Evolutionary conservation across 2,113 vertebrate species (phyloP).

Genomic region (Motacilla tschutschensis): DNA sequence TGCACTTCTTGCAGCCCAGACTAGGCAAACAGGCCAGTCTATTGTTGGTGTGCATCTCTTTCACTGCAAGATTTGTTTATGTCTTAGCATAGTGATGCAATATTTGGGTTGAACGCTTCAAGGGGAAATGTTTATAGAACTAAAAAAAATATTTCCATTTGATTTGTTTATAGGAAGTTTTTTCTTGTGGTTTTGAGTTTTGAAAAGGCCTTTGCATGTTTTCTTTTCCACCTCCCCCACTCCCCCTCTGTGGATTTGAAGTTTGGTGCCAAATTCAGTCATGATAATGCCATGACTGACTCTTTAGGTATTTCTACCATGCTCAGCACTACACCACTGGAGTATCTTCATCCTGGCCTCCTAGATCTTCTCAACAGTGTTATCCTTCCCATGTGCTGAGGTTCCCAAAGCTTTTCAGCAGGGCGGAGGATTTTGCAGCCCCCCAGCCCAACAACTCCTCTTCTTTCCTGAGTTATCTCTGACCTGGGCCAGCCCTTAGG

Average conservation of each 20-base stretch:
- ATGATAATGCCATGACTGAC: constrained; percentile 39
- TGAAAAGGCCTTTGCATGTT: constrained; percentile 56
- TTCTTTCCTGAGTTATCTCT: neutral
- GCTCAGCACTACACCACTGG: neutral
- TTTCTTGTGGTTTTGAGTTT: constrained; percentile 64
- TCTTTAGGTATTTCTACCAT: constrained; percentile 39
- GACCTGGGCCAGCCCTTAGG: neutral
- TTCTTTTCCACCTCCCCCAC: constrained; percentile 31
- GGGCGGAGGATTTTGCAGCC: neutral
- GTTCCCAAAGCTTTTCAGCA: neutral
- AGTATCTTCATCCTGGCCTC: neutral
- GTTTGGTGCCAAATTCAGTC: constrained; percentile 36
- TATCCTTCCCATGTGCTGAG: neutral
- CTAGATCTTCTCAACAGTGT: neutral
- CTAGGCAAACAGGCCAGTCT: constrained; percentile 52
- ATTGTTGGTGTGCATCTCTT: constrained; percentile 57
- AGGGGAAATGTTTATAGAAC: constrained; percentile 63
- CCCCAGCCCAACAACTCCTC: neutral
- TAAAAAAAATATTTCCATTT: constrained; percentile 69
- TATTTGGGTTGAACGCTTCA: constrained; percentile 65
- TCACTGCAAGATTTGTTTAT: constrained; percentile 61
- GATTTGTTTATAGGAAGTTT: constrained; percentile 67
- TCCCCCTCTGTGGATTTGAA: constrained; percentile 12
- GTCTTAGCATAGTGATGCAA: constrained; percentile 62
- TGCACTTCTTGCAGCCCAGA: neutral